Evolutionary conservation across 2,113 vertebrate genomes (phyloP).

Genomic region (Hemiscyllium ocellatum): DNA sequence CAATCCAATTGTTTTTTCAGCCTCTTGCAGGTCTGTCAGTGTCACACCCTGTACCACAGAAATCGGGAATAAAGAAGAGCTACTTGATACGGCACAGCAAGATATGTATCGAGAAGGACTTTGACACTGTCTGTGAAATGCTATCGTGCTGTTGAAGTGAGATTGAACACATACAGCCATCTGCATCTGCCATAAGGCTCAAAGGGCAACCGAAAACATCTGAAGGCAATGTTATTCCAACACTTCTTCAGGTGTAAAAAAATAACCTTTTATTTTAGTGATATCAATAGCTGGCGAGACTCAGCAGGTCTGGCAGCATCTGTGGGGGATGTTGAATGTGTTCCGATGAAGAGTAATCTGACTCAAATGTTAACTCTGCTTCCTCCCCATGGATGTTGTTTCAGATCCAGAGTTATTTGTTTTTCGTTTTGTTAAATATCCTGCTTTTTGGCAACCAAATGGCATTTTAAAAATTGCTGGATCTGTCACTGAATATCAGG

Average conservation of each 20-base stretch:
- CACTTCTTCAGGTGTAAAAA: not conserved
- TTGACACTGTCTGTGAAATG: not conserved
- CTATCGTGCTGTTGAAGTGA: not conserved
- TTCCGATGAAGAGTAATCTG: too few species aligned
- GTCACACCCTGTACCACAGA: conserved; percentile 60
- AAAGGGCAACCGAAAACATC: not conserved
- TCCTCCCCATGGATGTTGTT: too few species aligned
- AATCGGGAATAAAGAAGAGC: not conserved
- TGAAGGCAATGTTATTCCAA: not conserved
- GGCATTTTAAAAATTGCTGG: not conserved
- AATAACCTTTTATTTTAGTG: not conserved
- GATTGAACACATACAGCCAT: not conserved
- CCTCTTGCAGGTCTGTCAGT: conserved; percentile 70
- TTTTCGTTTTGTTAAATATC: not conserved
- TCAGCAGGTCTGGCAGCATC: too few species aligned
- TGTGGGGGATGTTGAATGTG: too few species aligned
- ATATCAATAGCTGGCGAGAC: too few species aligned
- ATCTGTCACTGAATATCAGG: not conserved
- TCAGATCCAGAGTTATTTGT: too few species aligned
- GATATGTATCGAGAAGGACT: not conserved
- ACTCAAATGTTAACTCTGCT: too few species aligned
- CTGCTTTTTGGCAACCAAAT: not conserved
- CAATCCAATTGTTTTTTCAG: conserved; percentile 64
- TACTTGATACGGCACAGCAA: not conserved
- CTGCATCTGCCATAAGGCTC: not conserved